Conservation (phyloP, 2,113 vertebrate genomes). For the Eira barbara region DNA sequence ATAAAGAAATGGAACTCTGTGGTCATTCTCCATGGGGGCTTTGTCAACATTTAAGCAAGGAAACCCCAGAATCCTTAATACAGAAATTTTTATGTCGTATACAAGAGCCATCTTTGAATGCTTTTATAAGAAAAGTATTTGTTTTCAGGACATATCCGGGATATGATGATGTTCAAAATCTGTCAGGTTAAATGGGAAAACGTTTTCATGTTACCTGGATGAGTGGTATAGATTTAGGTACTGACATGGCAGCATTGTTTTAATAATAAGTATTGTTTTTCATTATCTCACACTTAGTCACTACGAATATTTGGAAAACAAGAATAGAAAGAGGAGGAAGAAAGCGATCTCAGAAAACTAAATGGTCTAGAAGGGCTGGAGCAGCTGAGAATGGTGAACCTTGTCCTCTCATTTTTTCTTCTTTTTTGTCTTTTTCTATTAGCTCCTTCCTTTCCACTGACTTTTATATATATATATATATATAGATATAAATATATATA, state of each 20-base stretch:
- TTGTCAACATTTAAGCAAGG: neutral
- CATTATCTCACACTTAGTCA: conserved; percentile 10
- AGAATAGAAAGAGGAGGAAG: conserved; percentile 35
- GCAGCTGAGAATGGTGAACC: accelerated
- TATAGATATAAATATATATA: too few species aligned
- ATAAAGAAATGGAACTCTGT: neutral
- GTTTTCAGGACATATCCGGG: conserved; percentile 31
- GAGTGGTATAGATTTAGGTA: conserved; percentile 48
- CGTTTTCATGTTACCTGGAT: neutral
- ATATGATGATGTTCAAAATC: neutral
- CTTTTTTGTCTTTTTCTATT: neutral
- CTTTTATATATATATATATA: neutral
- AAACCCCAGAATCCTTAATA: neutral
- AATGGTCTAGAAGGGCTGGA: neutral
- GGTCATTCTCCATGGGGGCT: neutral
- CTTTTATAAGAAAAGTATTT: conserved; percentile 45
- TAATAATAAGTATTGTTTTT: neutral
- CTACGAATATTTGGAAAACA: conserved; percentile 51
- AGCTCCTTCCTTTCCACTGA: neutral
- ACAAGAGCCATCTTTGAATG: neutral
- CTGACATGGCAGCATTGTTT: conserved; percentile 4
- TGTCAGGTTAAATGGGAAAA: conserved; percentile 47
- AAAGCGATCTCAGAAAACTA: neutral
- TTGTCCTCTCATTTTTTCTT: neutral
- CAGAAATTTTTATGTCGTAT: neutral